These are phyloP conservation scores for Idaea straminata DNA, from an alignment of 2,888 invertebrate genomes.

Conservation along the genomic window DNA sequence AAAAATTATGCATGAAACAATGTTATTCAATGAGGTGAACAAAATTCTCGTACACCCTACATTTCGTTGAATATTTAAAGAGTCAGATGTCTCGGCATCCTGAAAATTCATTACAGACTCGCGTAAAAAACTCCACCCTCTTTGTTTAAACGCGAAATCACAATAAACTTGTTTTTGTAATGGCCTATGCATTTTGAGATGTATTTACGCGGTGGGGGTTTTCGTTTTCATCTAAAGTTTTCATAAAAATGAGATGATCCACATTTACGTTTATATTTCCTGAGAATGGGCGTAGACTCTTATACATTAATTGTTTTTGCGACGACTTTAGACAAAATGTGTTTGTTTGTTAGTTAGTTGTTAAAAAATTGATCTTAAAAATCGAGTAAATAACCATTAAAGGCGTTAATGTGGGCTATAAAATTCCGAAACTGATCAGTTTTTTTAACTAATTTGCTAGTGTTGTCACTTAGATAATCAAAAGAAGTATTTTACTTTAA, in stretches of 20 bases:
- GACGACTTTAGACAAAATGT: too few relatives aligned
- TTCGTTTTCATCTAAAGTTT: slow-evolving; percentile 37
- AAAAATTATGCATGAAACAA: slow-evolving; percentile 75
- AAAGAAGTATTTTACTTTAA: too few relatives aligned
- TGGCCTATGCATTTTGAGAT: slow-evolving; percentile 68
- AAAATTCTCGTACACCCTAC: slow-evolving; percentile 54
- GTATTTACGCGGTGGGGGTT: slow-evolving; percentile 36
- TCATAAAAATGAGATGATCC: slow-evolving; percentile 7
- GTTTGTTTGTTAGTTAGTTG: too few relatives aligned
- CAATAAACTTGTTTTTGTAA: slow-evolving; percentile 73
- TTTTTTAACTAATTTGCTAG: too few relatives aligned
- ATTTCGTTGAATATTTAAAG: slow-evolving; percentile 69
- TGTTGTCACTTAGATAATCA: too few relatives aligned
- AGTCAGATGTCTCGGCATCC: slow-evolving; percentile 55
- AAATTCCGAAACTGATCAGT: too few relatives aligned
- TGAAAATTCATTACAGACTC: slow-evolving; percentile 67
- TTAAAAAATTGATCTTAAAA: too few relatives aligned
- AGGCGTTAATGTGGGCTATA: too few relatives aligned
- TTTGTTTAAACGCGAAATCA: slow-evolving; percentile 77
- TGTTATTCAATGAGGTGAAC: slow-evolving; percentile 77
- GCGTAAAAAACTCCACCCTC: slow-evolving; percentile 66
- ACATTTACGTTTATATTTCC: slow-evolving; percentile 15
- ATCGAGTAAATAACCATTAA: too few relatives aligned
- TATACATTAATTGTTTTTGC: too few relatives aligned
- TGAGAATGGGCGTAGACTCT: background rate